Base-by-base conservation (phyloP, 2,113 vertebrate species). In the Polyodon spathula region DNA sequence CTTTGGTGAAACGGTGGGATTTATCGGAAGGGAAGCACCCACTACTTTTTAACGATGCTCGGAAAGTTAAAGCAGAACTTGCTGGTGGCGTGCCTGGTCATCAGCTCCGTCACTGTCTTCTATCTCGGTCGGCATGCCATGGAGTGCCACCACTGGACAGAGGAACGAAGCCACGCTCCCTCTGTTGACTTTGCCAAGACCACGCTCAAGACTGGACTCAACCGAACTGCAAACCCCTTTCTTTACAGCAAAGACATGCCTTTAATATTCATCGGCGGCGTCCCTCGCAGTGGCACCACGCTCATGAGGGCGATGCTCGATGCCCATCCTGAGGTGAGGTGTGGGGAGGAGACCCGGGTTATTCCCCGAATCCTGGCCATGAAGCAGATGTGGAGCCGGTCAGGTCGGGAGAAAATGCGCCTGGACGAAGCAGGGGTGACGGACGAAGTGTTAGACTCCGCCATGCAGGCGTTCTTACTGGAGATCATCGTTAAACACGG, bases 331-430 rank as follows among this genome's bases (percentile, higher is more conserved):
- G 93, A 94, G 0, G 75, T 98, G 4, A 92, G 95, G 5, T 98
- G 95, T 0, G 95, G 95, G 0, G 95, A 98, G 67, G 95, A 98
- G 76, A 98, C 95, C 0, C 84, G 95, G 1, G 95, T 98, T 37
- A 98, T 98, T 63, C 95, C 95, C 0, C 85, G 95, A 7, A 96
- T 98, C 46, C 78, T 98, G 72, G 94, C 94, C 0, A 89, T 97
- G 63, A 98, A 98, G 65, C 95, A 98, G 84, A 97, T 98, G 94
- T 97, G 95, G 95, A 95, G 93, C 8, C 84, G 93, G 6, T 98
- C 95, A 0, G 94, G 93, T 58, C 88, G 94, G 60, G 95, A 98
- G 79, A 98, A 97, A 68, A 92, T 97, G 79, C 88, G 95, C 0
- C 78, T 98, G 73, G 93, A 98, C 0, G 95, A 98, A 73, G 95